Evolutionary conservation across 2,113 vertebrate species (phyloP).

Genomic region (Syngnathoides biaculeatus): DNA sequence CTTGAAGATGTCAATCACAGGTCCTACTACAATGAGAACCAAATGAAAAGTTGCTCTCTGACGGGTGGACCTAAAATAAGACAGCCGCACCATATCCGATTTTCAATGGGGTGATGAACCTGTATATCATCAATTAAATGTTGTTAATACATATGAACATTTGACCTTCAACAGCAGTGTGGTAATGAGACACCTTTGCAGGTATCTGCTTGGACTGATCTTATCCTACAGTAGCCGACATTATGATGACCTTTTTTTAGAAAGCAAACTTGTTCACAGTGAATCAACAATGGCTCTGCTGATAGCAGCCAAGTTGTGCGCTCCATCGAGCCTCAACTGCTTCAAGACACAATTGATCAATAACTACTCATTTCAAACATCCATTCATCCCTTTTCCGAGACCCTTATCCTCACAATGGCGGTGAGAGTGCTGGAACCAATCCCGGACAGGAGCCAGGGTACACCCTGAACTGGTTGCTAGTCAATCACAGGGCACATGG

Average conservation of each 20-base stretch:
- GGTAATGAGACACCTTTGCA: not conserved
- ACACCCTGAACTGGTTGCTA: no score
- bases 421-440: no score
- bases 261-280: not conserved
- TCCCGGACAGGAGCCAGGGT: no score
- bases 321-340: not conserved
- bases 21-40: constrained; percentile 19
- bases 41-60: constrained; percentile 2
- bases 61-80: not conserved
- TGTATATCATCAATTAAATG: not conserved
- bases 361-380: no score
- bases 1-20: constrained; percentile 30
- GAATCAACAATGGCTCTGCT: not conserved
- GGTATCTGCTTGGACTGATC: not conserved
- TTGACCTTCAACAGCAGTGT: not conserved
- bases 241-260: not conserved
- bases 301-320: not conserved
- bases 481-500: no score
- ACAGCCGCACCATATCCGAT: not conserved
- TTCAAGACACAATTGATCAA: not conserved
- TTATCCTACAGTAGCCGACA: not conserved
- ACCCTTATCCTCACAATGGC: no score
- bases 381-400: no score
- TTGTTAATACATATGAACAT: not conserved
- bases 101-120: not conserved